Percentiles rank a stretch among this genome's conserved stretches.
These are phyloP conservation scores for Leptatherina wallacei DNA, from an alignment of 2,797 vertebrate species.

Conservation along the genomic window DNA sequence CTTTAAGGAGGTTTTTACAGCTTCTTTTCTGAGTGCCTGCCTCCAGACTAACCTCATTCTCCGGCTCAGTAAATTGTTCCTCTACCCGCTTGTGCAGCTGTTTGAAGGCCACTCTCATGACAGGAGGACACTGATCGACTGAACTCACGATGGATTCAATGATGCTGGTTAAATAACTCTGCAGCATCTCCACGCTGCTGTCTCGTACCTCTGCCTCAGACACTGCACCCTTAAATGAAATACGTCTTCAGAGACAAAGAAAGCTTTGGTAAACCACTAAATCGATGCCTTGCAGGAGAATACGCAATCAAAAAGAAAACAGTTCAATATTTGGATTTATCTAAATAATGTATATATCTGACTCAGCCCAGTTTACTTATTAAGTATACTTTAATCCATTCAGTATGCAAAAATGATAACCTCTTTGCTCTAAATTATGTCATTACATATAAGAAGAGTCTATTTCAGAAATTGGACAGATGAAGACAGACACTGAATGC, in stretches of 20 bases:
- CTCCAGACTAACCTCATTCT: constrained; percentile 84
- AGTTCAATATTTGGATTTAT: neutral
- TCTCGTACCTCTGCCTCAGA: constrained; percentile 85
- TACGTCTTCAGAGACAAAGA: constrained; percentile 71
- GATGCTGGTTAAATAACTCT: constrained; percentile 78
- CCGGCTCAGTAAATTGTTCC: constrained; percentile 83
- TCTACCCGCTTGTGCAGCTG: constrained; percentile 87
- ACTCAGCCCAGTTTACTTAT: neutral
- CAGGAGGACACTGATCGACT: constrained; percentile 83
- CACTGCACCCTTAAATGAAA: constrained; percentile 83
- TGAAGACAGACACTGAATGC: constrained; percentile 3
- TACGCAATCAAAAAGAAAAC: neutral
- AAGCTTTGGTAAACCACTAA: constrained; percentile 16
- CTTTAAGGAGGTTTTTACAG: neutral
- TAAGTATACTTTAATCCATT: neutral
- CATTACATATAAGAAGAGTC: constrained; percentile 4
- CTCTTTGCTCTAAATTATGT: constrained; percentile 13
- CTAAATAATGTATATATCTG: neutral
- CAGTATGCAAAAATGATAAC: constrained; percentile 2
- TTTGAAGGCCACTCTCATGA: constrained; percentile 89
- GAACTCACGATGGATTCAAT: constrained; percentile 78
- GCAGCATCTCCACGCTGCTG: constrained; percentile 80
- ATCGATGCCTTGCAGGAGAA: neutral
- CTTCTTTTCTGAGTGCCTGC: constrained; percentile 2
- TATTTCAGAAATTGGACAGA: constrained; percentile 11